phyloP scores from a whole-genome alignment of 2,113 vertebrate genomes.

The Australoheros scitulus region DNA sequence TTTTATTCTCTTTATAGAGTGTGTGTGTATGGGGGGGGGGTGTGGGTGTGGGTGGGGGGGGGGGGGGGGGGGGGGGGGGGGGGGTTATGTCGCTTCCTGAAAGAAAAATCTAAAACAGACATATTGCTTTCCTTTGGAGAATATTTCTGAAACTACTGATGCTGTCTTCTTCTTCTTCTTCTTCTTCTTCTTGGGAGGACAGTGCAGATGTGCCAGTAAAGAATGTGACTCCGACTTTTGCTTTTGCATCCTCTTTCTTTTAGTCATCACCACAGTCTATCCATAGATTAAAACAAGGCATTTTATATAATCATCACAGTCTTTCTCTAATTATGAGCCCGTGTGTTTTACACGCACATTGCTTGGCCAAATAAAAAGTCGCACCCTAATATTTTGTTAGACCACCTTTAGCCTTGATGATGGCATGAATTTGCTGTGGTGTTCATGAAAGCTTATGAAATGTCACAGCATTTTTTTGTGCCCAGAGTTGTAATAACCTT shows the following conservation, averaged over 20 bases:
- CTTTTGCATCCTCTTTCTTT: not conserved
- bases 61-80: no score
- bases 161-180: not conserved
- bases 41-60: no score
- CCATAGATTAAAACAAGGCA: not conserved
- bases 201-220: no score
- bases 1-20: no score
- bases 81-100: not conserved
- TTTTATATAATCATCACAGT: not conserved
- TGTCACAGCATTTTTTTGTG: not conserved
- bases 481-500: not conserved
- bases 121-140: not conserved
- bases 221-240: not conserved
- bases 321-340: not conserved
- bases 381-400: not conserved
- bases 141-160: not conserved
- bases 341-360: not conserved
- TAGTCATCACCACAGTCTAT: not conserved
- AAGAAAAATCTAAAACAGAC: not conserved
- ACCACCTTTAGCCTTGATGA: not conserved
- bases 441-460: not conserved
- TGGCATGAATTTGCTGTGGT: rapidly evolving
- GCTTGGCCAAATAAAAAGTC: not conserved
- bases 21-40: no score
- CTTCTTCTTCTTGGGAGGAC: not conserved